Evolutionary conservation across 2,113 vertebrate genomes (phyloP), one percentile per base, ranked within the genome.

Genomic region (Trachemys scripta): DNA sequence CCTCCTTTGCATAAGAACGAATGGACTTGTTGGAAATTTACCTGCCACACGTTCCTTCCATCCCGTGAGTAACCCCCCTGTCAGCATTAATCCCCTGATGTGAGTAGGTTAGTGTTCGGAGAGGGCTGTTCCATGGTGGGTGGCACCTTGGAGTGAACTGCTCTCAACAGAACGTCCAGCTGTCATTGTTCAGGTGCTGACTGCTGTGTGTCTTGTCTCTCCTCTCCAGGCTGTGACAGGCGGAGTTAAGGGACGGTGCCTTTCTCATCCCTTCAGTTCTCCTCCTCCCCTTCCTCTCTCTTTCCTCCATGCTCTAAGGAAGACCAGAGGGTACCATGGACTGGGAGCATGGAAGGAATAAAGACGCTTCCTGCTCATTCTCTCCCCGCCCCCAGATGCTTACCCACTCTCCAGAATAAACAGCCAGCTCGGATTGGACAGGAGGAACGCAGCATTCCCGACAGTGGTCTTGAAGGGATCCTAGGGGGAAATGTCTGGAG

Each of bases 161-260:
- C 19, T 38, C n/a, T 22, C 65, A 78, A 47, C 25, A 47, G 10
- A 78, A 78, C 24, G 6, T 78, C 22, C 42, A 27, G 75, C 22
- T 78, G 10, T 78, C 24, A 10, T 27, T 16, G 31, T 10, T n/a
- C 65, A 69, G 0, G 42, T 0, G 0, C 54, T 97, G 84, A 97
- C 76, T 90, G 50, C 89, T 95, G 84, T 98, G 82, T 98, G 94
- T 97, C 91, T 96, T 84, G 88, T 94, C 87, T 98, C 85, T 97
- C 50, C 4, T 24, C 92, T 97, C 29, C 93, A 99, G 99, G 98
- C 99, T 99, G 98, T 99, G 98, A 99, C 95, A 51, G 88, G 96
- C 94, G 96, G 98, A 97, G 95, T 93, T 80, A 86, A 85, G 97
- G 97, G 98, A 98, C 10, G 94, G 98, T 98, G 90, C 98, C 98